Conservation (phyloP, 1,140 invertebrate species). For the Cotesia vestalis region DNA sequence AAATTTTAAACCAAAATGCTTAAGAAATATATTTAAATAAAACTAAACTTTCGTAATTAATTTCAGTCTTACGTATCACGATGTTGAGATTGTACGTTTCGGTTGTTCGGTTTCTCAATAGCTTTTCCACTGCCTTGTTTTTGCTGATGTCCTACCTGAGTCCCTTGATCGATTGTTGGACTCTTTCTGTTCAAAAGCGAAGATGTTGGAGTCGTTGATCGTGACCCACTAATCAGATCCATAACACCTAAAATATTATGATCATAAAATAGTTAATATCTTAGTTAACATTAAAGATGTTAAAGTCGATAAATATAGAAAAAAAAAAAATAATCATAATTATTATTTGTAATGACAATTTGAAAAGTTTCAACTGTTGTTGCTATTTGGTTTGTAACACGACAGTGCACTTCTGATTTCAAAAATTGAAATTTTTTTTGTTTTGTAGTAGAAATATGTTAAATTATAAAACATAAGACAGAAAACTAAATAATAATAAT, state of each 20-base stretch:
- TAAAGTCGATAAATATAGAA: not conserved
- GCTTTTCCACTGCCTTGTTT: slow-evolving; percentile 57
- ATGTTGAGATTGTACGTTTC: slow-evolving; percentile 55
- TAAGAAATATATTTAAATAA: slow-evolving; percentile 27
- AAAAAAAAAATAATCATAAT: not conserved
- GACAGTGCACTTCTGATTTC: not conserved
- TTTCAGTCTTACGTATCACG: slow-evolving; percentile 53
- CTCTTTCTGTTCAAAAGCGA: slow-evolving; percentile 76
- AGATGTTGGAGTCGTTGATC: slow-evolving; percentile 78
- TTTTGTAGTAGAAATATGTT: slow-evolving; percentile 1
- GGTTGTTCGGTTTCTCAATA: slow-evolving; percentile 56
- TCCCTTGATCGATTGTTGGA: slow-evolving; percentile 83
- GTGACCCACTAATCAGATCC: slow-evolving; percentile 80
- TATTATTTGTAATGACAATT: not conserved
- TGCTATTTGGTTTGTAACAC: slow-evolving; percentile 46
- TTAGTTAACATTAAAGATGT: not conserved
- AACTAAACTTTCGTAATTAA: not conserved
- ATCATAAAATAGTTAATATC: not conserved
- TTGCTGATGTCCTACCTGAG: slow-evolving; percentile 71
- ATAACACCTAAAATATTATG: slow-evolving; percentile 66
- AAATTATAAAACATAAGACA: no score
- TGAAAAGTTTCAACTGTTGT: slow-evolving; percentile 51
- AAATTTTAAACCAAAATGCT: slow-evolving; percentile 31
- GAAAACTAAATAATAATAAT: no score
- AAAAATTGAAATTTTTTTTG: slow-evolving; percentile 23